These are phyloP conservation scores for Amblyraja radiata DNA, from an alignment of 2,797 vertebrate genomes.

Conservation along the genomic window DNA sequence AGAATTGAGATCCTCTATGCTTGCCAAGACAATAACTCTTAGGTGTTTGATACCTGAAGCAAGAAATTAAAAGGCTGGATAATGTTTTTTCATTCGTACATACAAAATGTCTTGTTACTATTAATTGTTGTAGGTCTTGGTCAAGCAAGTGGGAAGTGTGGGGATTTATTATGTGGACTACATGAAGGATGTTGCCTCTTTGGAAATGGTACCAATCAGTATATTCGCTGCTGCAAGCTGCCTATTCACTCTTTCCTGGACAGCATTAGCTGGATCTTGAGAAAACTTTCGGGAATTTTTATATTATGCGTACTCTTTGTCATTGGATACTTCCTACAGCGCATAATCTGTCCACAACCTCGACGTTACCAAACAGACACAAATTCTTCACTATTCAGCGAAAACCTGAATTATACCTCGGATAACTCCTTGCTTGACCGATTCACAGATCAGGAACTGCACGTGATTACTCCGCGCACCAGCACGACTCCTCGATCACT, in stretches of 20 bases:
- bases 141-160: constrained; percentile 68
- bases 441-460: constrained; percentile 56
- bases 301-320: constrained; percentile 82
- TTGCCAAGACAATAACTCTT: neutral
- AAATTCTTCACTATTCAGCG: constrained; percentile 56
- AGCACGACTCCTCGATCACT: constrained; percentile 55
- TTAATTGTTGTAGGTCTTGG: constrained; percentile 40
- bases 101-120: constrained; percentile 10
- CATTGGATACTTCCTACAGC: constrained; percentile 86
- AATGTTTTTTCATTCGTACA: constrained; percentile 10
- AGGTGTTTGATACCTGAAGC: constrained; percentile 14
- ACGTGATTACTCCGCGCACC: constrained; percentile 58
- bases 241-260: constrained; percentile 77
- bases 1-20: constrained; percentile 17
- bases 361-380: constrained; percentile 49
- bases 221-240: constrained; percentile 70
- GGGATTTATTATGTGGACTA: constrained; percentile 67
- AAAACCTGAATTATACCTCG: constrained; percentile 64
- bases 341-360: constrained; percentile 79
- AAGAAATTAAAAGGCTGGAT: neutral
- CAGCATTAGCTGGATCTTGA: constrained; percentile 79
- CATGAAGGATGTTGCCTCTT: constrained; percentile 74
- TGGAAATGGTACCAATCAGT: constrained; percentile 54
- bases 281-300: constrained; percentile 84
- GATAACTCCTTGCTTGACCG: constrained; percentile 79